Base-by-base conservation (phyloP, 2,113 vertebrate species). In the Tragelaphus strepsiceros region DNA sequence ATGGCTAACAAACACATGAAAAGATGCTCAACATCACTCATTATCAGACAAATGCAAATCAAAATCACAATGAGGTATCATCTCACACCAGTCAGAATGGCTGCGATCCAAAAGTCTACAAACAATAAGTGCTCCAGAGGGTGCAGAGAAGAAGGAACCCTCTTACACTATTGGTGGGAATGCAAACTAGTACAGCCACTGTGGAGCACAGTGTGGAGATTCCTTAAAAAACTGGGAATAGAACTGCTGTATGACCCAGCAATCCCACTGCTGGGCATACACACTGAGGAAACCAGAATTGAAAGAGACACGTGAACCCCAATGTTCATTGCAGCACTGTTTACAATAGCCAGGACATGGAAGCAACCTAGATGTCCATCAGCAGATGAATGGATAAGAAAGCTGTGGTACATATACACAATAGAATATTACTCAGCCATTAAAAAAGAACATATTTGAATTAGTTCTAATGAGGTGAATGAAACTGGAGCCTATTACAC, bases 341-440 rank as follows among this genome's bases (percentile, higher is more conserved):
- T 71, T 71, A 22, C 10, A 71, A 71, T 71, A 71, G 67, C 19
- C 19, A 71, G n/a, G 5, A 71, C 19, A 22, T 71, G 67, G 67
- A 71, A 6, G 67, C 67, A 71, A 39, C 67, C 4, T 39, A 39
- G 67, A 71, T 22, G 67, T 22, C 67, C 67, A 71, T 39, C 1
- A 2, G n/a, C n/a, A 11, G n/a, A 35, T 0, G 0, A 71, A 71
- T 6, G n/a, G 19, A 22, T 35, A 71, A 71, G 67, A 22, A 39
- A 71, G n/a, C 67, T 71, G 19, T 71, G 67, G n/a, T 22, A 71
- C 10, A 39, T 35, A 35, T 35, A 5, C n/a, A 39, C 67, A 39
- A 22, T 71, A 2, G 67, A 39, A 39, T 71, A 71, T 71, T 39
- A 71, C 5, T 12, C n/a, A 71, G n/a, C n/a, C 67, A 22, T 71